These are phyloP conservation scores for Lucilia cuprina DNA, from an alignment of 1,140 invertebrate genomes.

Conservation along the genomic window DNA sequence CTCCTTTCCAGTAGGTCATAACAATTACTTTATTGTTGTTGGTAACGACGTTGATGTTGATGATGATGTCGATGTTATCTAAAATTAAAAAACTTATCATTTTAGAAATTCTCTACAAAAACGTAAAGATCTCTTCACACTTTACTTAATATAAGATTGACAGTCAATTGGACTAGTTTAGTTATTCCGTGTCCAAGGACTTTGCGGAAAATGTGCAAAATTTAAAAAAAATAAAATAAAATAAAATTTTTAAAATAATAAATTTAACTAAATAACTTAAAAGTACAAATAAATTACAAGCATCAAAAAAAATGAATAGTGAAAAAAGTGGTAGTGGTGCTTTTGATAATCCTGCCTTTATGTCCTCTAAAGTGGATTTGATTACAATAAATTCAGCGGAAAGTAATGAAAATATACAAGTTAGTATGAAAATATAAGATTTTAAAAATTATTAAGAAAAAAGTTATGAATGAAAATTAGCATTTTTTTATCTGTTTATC, in stretches of 20 bases:
- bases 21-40: too few species aligned
- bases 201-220: neutral
- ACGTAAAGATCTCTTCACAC: neutral
- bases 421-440: neutral
- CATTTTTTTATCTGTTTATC: neutral
- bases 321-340: neutral
- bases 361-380: neutral
- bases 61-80: neutral
- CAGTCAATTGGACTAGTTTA: neutral
- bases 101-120: neutral
- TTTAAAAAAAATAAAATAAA: neutral
- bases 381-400: neutral
- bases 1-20: too few species aligned
- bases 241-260: neutral
- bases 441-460: neutral
- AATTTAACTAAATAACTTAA: neutral
- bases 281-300: neutral
- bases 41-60: neutral
- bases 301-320: neutral
- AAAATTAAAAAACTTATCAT: neutral
- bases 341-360: neutral
- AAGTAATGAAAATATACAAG: neutral
- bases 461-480: neutral
- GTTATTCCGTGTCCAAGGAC: neutral
- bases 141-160: neutral